A percentile compares a stretch with the other conserved stretches of the same genome.
phyloP scores from a whole-genome alignment of 1,140 invertebrate species.

The Cydia fagiglandana region DNA sequence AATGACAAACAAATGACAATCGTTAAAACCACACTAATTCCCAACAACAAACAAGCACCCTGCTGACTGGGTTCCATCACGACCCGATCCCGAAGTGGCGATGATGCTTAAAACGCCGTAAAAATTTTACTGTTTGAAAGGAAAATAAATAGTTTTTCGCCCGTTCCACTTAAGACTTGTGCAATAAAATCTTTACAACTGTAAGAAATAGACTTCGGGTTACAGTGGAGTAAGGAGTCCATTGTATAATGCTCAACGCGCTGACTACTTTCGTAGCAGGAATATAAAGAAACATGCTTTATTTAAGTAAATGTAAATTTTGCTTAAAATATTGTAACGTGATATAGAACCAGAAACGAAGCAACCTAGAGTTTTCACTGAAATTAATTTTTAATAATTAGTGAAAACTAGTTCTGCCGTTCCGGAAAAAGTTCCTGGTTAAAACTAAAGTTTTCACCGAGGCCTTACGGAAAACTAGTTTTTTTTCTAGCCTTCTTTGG shows the following conservation, averaged over 20 bases:
- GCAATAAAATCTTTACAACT: slow-evolving; percentile 31
- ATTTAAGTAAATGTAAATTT: no score
- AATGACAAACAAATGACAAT: slow-evolving; percentile 8
- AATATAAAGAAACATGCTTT: no score
- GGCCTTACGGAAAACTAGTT: no score
- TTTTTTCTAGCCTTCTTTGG: no score
- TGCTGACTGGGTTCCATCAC: slow-evolving; percentile 23
- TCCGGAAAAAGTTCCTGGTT: no score
- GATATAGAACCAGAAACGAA: no score
- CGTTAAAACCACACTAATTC: background rate
- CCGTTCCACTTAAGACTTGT: slow-evolving; percentile 29
- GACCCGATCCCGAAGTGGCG: slow-evolving; percentile 10
- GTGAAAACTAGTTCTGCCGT: no score
- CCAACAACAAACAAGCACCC: background rate
- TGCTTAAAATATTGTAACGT: no score
- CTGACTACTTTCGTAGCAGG: background rate
- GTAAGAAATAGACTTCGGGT: slow-evolving; percentile 31
- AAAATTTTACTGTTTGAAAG: slow-evolving; percentile 24
- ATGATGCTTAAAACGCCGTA: slow-evolving; percentile 25
- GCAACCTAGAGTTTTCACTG: no score
- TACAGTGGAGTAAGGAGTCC: background rate
- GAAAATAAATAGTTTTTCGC: slow-evolving; percentile 32
- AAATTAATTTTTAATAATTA: no score
- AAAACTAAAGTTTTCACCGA: no score
- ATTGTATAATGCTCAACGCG: background rate